A percentile compares a stretch with the other conserved stretches of the same genome.
Conservation (phyloP, 1,140 invertebrate species). For the Notospermus geniculatus region DNA sequence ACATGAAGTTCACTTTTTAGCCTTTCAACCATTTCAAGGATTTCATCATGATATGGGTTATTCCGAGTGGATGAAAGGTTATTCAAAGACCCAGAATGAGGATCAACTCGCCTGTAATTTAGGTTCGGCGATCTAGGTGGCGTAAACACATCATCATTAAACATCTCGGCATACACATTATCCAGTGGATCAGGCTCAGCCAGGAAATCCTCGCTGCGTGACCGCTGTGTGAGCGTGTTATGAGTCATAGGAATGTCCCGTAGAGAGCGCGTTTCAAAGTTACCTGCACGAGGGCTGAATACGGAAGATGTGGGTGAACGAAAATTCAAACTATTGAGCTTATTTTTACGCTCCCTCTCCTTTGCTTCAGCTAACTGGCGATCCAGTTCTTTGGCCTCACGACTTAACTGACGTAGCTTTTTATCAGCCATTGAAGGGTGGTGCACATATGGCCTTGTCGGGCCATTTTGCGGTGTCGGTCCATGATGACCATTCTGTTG, state of each 20-base stretch:
- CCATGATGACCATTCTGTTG: background rate
- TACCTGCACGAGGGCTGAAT: no score
- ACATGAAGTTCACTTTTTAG: background rate
- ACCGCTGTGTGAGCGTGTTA: background rate
- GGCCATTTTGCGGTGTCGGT: background rate
- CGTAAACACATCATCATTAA: no score
- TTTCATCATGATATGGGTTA: slow-evolving; percentile 1
- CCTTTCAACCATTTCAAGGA: background rate
- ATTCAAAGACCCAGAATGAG: background rate
- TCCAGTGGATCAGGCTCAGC: background rate
- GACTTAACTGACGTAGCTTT: no score
- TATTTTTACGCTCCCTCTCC: no score
- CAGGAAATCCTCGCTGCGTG: background rate
- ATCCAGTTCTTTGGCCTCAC: no score
- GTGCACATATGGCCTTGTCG: background rate
- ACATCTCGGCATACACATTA: background rate
- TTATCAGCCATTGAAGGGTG: background rate
- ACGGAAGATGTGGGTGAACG: no score
- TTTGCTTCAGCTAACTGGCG: no score
- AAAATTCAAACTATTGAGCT: no score
- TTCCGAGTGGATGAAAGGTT: background rate
- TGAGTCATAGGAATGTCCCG: no score
- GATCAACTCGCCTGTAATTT: background rate
- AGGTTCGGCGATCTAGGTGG: background rate
- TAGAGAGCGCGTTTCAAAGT: no score